A percentile compares a stretch with the other conserved stretches of the same genome.
Conservation (phyloP, 2,888 invertebrate species). For the Tethea ocularis region DNA sequence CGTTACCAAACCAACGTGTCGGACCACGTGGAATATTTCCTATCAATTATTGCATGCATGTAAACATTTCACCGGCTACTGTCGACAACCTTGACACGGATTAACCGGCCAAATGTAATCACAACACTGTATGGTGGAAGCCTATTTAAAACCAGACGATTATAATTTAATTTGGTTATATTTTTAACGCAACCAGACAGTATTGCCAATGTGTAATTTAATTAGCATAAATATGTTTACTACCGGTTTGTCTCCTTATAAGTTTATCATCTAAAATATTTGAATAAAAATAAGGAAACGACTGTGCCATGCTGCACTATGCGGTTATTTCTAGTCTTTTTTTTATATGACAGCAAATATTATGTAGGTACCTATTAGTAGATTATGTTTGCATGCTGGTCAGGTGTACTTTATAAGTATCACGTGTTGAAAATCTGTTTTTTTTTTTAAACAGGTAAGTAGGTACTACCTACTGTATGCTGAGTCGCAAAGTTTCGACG, state of each 20-base stretch:
- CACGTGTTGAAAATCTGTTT: too few species aligned
- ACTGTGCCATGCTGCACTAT: too few species aligned
- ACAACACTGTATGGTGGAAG: neutral
- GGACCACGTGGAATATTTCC: constrained; percentile 1
- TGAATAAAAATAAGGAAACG: too few species aligned
- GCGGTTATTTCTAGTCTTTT: too few species aligned
- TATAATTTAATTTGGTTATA: neutral
- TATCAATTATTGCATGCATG: constrained; percentile 1
- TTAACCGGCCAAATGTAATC: neutral
- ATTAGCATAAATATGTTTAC: neutral
- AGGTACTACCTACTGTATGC: too few species aligned
- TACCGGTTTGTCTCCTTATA: neutral
- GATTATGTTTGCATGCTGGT: too few species aligned
- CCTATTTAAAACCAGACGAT: neutral
- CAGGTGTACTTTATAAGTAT: too few species aligned
- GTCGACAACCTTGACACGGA: neutral
- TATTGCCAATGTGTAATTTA: neutral
- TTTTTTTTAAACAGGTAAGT: too few species aligned
- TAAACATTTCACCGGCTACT: neutral
- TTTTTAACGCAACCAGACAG: neutral
- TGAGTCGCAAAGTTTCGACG: too few species aligned
- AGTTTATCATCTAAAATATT: neutral
- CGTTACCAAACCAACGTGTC: neutral
- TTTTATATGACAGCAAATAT: too few species aligned
- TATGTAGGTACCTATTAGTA: too few species aligned